These are phyloP conservation scores for Myrmophylax atrothorax DNA, from an alignment of 2,113 vertebrate species.

Conservation along the genomic window DNA sequence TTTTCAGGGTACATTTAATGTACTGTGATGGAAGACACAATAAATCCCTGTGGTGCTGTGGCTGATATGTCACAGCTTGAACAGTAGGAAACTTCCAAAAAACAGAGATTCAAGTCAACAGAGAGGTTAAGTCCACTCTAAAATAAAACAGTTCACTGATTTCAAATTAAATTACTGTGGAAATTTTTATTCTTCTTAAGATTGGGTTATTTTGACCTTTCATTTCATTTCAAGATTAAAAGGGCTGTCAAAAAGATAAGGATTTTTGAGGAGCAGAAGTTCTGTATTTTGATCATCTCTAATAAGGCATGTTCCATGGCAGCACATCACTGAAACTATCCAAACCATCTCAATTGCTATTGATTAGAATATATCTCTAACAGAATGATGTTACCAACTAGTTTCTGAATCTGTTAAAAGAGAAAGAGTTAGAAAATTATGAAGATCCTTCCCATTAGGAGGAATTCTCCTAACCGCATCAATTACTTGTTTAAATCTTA, in stretches of 20 bases:
- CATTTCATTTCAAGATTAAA: slow-evolving; percentile 11
- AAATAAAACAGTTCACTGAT: neutral
- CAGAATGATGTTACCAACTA: neutral
- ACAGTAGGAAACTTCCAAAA: neutral
- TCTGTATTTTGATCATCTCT: neutral
- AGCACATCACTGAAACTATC: neutral
- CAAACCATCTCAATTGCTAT: slow-evolving; percentile 4
- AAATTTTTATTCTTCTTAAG: neutral
- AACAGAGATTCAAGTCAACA: neutral
- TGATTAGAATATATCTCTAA: slow-evolving; percentile 5
- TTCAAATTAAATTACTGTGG: neutral
- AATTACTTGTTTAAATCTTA: neutral
- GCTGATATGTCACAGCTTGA: neutral
- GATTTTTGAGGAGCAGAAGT: neutral
- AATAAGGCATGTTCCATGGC: neutral
- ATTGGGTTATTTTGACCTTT: neutral
- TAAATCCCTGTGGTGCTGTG: neutral
- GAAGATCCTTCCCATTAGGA: neutral
- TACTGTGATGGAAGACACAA: neutral
- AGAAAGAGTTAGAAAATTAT: neutral
- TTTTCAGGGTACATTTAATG: neutral
- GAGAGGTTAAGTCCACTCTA: neutral
- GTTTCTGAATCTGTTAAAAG: neutral
- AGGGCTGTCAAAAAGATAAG: neutral
- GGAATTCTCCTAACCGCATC: neutral